Conservation (phyloP, 2,888 invertebrate genomes). For the Pimpla rufipes region DNA sequence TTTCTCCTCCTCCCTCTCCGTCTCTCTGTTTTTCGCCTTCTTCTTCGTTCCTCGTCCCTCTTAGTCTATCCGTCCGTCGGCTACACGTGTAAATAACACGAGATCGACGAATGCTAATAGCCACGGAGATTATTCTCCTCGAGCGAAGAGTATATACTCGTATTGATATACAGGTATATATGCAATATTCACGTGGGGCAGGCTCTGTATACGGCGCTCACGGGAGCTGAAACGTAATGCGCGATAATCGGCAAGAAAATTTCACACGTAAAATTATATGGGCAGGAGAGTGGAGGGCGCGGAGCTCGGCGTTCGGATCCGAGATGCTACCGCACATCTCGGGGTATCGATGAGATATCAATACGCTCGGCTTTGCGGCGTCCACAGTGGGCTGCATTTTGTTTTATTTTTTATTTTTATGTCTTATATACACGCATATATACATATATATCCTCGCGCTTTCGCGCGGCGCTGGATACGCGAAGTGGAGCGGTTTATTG, state of each 20-base stretch:
- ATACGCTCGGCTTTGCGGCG: conserved; percentile 23
- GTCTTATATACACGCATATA: neutral
- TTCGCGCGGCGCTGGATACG: neutral
- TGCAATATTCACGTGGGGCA: too few relatives aligned
- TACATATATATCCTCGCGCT: neutral
- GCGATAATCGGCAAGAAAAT: conserved; percentile 74
- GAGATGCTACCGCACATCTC: conserved; percentile 33
- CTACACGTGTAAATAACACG: conserved; percentile 82
- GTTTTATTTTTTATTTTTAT: conserved; percentile 24
- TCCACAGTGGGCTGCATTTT: conserved; percentile 6
- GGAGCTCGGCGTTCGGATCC: conserved; percentile 8
- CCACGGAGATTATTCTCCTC: conserved; percentile 58
- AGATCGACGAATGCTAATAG: conserved; percentile 76
- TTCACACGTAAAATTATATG: conserved; percentile 71
- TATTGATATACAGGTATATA: conserved; percentile 29
- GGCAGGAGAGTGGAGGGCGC: conserved; percentile 12
- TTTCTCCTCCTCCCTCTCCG: conserved; percentile 59
- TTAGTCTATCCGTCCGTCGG: conserved; percentile 18
- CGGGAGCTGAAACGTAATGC: conserved; percentile 74
- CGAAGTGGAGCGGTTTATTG: conserved; percentile 49
- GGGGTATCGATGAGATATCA: conserved; percentile 4
- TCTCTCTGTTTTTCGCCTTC: conserved; percentile 2
- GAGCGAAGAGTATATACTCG: conserved; percentile 9
- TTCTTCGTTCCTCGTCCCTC: conserved; percentile 51
- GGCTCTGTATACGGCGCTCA: conserved; percentile 61